A percentile compares a stretch with the other conserved stretches of the same genome.
phyloP scores from a whole-genome alignment of 92 coral and sea anemone genomes.

The Epizoanthus stellaris region DNA sequence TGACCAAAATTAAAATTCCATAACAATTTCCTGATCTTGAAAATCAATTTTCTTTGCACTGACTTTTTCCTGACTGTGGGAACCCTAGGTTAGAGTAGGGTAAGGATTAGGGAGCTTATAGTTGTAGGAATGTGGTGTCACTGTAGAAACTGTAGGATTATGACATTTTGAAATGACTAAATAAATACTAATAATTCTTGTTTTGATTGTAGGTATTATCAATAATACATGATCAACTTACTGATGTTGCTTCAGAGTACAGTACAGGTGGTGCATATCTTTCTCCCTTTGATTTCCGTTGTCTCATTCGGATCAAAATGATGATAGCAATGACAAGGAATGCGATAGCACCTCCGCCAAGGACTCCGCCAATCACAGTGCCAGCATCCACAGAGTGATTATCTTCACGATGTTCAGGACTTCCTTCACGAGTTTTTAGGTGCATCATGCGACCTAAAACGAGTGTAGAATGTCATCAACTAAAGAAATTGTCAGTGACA shows the following conservation, averaged over 20 bases:
- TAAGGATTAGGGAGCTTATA: too few relatives aligned
- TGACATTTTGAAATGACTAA: too few relatives aligned
- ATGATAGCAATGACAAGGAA: constrained; percentile 39
- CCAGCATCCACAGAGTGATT: constrained; percentile 23
- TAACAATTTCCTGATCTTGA: too few relatives aligned
- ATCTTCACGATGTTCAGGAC: constrained; percentile 14
- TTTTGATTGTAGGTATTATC: background rate
- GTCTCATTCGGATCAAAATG: background rate
- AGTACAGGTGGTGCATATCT: constrained; percentile 18
- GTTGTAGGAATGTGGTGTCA: too few relatives aligned
- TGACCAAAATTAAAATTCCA: too few relatives aligned
- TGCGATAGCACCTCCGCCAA: constrained; percentile 58
- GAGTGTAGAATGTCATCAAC: background rate
- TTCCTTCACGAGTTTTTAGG: background rate
- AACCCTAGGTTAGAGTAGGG: too few relatives aligned
- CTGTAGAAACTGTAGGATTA: background rate
- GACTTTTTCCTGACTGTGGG: too few relatives aligned
- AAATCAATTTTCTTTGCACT: too few relatives aligned
- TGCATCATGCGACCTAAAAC: background rate
- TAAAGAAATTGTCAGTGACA: background rate
- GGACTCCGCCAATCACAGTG: constrained; percentile 64
- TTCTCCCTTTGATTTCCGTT: constrained; percentile 1
- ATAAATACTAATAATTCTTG: background rate
- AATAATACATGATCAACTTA: background rate
- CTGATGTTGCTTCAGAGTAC: constrained; percentile 14